phyloP scores from a whole-genome alignment of 2,113 vertebrate species.

The Grallaria varia region DNA sequence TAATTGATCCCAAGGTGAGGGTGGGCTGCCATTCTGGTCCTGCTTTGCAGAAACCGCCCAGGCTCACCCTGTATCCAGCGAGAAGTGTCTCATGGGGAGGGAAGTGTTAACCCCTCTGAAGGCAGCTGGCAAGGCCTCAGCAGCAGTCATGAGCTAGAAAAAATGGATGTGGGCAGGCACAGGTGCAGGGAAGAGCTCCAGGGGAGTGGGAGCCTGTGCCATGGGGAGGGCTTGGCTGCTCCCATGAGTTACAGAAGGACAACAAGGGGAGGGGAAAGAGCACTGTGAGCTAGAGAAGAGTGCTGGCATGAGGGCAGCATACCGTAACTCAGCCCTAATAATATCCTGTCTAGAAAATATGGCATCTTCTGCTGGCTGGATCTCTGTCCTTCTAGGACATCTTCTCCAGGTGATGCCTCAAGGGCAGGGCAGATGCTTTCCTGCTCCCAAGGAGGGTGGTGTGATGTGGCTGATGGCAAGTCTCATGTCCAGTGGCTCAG shows the following conservation, averaged over 20 bases:
- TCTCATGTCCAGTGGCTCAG: not conserved
- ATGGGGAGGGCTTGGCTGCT: not conserved
- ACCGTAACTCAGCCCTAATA: not conserved
- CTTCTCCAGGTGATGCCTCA: not conserved
- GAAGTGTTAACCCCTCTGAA: not conserved
- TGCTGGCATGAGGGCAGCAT: not conserved
- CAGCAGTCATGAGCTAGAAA: not conserved
- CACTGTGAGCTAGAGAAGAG: not conserved
- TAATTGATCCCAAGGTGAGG: not conserved
- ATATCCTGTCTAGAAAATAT: not conserved
- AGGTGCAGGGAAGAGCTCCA: slow-evolving; percentile 42
- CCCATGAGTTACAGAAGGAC: not conserved
- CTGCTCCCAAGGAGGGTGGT: not conserved
- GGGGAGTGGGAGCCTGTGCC: not conserved
- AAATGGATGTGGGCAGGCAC: not conserved
- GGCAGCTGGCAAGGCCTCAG: not conserved
- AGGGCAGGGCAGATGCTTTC: not conserved
- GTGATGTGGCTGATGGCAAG: not conserved
- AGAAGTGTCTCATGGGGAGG: not conserved
- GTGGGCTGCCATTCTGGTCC: rapidly evolving
- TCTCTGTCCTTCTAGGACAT: not conserved
- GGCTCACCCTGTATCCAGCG: not conserved
- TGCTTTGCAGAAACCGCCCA: not conserved
- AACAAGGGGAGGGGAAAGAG: slow-evolving; percentile 16
- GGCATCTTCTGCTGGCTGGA: not conserved